phyloP scores from a whole-genome alignment of 1,140 invertebrate genomes.

The Eumaeus atala region DNA sequence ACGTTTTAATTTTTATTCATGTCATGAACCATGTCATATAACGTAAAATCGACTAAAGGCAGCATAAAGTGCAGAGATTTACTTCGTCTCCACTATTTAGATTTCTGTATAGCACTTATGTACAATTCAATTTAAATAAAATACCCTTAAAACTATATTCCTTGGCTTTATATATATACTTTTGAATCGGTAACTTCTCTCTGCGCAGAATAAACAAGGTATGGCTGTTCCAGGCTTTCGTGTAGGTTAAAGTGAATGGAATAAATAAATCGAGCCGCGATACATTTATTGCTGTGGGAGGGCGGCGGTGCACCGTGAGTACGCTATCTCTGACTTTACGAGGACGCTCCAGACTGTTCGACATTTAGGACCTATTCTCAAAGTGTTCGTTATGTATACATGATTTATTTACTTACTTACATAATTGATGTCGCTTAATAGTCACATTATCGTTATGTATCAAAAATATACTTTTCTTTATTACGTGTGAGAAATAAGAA shows the following conservation, averaged over 20 bases:
- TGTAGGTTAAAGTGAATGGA: slow-evolving; percentile 10
- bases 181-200: background rate
- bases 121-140: too few relatives aligned
- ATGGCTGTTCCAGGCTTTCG: slow-evolving; percentile 17
- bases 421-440: background rate
- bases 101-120: too few relatives aligned
- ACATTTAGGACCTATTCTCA: slow-evolving; percentile 3
- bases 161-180: background rate
- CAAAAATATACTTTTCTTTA: too few relatives aligned
- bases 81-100: background rate
- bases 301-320: slow-evolving; percentile 4
- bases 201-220: slow-evolving; percentile 1
- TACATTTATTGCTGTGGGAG: slow-evolving; percentile 19
- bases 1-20: background rate
- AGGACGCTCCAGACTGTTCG: slow-evolving; percentile 5
- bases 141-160: too few relatives aligned
- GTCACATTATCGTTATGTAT: too few relatives aligned
- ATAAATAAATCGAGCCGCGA: slow-evolving; percentile 18
- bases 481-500: too few relatives aligned
- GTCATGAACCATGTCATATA: too few relatives aligned
- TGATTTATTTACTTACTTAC: slow-evolving; percentile 3
- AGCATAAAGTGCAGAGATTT: too few relatives aligned
- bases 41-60: too few relatives aligned
- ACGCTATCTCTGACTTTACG: slow-evolving; percentile 15
- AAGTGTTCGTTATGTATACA: slow-evolving; percentile 9